Evolutionary conservation across 2,113 vertebrate genomes (phyloP), one percentile per base, ranked within the genome.

Genomic region (Ciconia stormi): DNA sequence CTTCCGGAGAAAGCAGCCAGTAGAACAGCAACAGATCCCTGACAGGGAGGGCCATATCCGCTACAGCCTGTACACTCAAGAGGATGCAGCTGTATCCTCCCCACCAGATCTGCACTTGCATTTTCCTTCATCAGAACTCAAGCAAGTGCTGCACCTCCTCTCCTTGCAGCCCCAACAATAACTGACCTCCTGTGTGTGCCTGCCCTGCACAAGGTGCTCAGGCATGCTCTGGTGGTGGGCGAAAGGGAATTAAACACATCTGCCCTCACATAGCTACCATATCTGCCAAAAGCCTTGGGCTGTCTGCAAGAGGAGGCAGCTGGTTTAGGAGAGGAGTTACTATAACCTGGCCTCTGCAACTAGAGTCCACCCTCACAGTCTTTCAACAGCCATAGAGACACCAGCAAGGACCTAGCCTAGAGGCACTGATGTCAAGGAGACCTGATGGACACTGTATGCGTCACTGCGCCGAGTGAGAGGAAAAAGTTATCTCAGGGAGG

Each of bases 1-100:
- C 61, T 91, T 94, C 94, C 89, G 73, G 96, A 94, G 93, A 58
- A 47, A 74, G 59, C 95, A 69, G 92, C 79, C 87, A 76, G 76
- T 23, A 58, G 92, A 95, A 58, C 72, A 93, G 97, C 83, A 82
- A 30, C n/a, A 12, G 36, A 29, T 76, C 76, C 87, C 93, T 67
- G 95, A 26, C 71, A 90, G 90, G 93, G 95, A 91, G 85, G 69
- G 80, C 77, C 7, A 2, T 59, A 46, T 89, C 94, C 76, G 62
- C 87, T 42, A 12, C 61, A 84, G 94, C 17, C 70, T 7, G 74
- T 80, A 50, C 36, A 11, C 76, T 59, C 53, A 2, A 15, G 61
- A 92, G 91, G 96, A 97, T 95, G 95, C 97, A 97, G 97, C 97
- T 98, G 97, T n/a, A 93, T 97, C 97, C 96, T 96, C 93, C 58